Base-by-base conservation (phyloP, 2,888 invertebrate species). In the Agrypnus murinus region DNA sequence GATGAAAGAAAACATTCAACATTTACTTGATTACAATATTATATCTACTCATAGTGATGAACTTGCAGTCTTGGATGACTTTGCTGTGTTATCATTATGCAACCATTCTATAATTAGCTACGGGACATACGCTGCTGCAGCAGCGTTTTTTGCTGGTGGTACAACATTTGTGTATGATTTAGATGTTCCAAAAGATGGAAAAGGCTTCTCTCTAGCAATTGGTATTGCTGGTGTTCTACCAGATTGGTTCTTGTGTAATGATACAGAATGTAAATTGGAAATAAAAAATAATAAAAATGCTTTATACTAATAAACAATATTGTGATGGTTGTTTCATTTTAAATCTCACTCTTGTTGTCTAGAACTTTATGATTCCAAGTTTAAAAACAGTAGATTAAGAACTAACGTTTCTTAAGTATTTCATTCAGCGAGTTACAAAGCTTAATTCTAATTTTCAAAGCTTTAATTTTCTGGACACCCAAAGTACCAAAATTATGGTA, bases 31-130 rank as follows among this genome's bases (percentile, higher is more conserved):
- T 14, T 55, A 43, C 9, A 40, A 40, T 5, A 19, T 64, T 14
- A 4, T 31, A 8, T 14, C 15, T 4, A 34, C 36, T 8, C 38
- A 31, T 2, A 0, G 5, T 12, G 1, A 7, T 1, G 3, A 12
- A 1, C n/a, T 15, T 8, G 4, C 15, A 1, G 10, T 48, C 0
- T 7, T n/a, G 0, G 9, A 15, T 7, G 43, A 64, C 12, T 64
- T 64, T 9, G 43, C 32, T n/a, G 1, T 25, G 2, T 43, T 64
- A 43, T 55, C 64, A 15, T 17, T 32, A n/a, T 64, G 64, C 10
- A 64, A 64, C 15, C 64, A 64, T 15, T 64, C 64, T 3, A 43
- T 64, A 6, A 55, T 64, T n/a, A 64, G 7, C 55, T 64, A 64
- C 6, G 64, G 64, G 7, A 64, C 64, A 10, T 64, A 55, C 9